phyloP scores from a whole-genome alignment of 1,140 invertebrate species.

The Cydia strobilella region DNA sequence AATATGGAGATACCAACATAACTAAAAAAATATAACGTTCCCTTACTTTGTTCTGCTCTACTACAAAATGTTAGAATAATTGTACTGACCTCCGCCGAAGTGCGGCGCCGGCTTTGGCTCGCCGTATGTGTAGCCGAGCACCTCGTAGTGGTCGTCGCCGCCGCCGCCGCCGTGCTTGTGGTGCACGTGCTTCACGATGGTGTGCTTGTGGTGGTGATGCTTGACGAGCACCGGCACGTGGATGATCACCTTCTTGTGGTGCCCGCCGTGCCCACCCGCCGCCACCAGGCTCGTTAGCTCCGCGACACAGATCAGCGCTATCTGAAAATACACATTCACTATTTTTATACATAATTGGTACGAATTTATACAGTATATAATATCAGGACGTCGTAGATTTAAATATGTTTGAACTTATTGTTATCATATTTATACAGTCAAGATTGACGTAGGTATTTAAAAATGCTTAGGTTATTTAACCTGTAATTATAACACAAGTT shows the following conservation, averaged over 20 bases:
- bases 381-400: too few relatives aligned
- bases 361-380: background rate
- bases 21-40: too few relatives aligned
- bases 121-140: conserved; percentile 76
- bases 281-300: conserved; percentile 51
- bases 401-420: too few relatives aligned
- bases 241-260: conserved; percentile 82
- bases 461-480: too few relatives aligned
- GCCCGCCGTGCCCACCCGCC: conserved; percentile 69
- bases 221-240: conserved; percentile 82
- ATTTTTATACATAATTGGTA: background rate
- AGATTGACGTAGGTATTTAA: too few relatives aligned
- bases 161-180: conserved; percentile 78
- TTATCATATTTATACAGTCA: too few relatives aligned
- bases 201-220: conserved; percentile 82
- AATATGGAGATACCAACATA: too few relatives aligned
- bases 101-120: conserved; percentile 69
- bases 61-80: background rate
- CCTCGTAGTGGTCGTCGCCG: conserved; percentile 76
- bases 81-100: conserved; percentile 60
- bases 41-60: too few relatives aligned
- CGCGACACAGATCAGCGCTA: conserved; percentile 58
- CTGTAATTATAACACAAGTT: too few relatives aligned
- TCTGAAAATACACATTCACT: conserved; percentile 50
- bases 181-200: conserved; percentile 81